Conservation (phyloP, 2,888 invertebrate species). For the Plagiodera versicolora region DNA sequence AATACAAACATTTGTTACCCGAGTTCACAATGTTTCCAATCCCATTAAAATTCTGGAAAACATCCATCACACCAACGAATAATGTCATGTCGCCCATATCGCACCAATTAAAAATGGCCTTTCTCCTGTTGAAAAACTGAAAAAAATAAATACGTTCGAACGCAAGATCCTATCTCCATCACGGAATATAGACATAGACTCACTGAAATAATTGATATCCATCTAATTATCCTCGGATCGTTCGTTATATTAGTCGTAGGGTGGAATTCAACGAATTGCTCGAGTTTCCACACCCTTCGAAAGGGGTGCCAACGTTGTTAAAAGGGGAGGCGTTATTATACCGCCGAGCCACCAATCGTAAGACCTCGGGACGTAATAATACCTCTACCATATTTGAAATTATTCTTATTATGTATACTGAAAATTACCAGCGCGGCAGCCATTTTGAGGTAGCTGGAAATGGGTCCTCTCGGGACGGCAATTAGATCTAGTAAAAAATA, state of each 20-base stretch:
- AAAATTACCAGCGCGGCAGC: constrained; percentile 48
- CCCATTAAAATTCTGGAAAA: background rate
- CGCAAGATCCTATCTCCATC: background rate
- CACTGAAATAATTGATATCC: background rate
- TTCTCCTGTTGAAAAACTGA: background rate
- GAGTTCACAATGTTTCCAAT: background rate
- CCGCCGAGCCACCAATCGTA: constrained; percentile 38
- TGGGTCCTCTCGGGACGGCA: constrained; percentile 14
- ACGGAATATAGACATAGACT: background rate
- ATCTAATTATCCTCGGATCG: background rate
- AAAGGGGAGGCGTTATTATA: background rate
- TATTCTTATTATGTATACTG: constrained; percentile 53
- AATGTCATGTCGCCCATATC: background rate
- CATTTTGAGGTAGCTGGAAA: constrained; percentile 44
- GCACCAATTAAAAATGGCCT: background rate
- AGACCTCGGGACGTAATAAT: constrained; percentile 41
- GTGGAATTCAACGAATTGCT: background rate
- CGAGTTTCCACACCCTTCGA: background rate
- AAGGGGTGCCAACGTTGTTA: background rate
- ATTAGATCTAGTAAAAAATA: constrained; percentile 21
- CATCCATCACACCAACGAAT: background rate
- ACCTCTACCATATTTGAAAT: constrained; percentile 54
- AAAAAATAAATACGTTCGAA: background rate
- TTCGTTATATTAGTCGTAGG: background rate
- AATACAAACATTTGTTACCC: background rate